These are phyloP conservation scores for Ptychochromis oligacanthus DNA, from an alignment of 2,113 vertebrate species.

Conservation along the genomic window DNA sequence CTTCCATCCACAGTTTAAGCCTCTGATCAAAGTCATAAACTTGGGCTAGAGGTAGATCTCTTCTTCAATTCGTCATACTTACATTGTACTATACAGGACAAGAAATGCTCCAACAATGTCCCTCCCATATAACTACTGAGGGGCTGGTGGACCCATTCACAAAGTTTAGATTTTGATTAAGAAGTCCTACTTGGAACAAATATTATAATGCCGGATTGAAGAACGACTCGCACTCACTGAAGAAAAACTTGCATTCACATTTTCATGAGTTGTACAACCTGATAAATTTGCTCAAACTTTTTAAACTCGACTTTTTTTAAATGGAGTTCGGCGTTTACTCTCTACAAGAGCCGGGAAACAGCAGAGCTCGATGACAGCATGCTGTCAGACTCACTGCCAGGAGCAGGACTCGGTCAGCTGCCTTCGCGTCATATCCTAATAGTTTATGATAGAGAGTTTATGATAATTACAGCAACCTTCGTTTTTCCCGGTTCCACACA, in stretches of 20 bases:
- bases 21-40: neutral
- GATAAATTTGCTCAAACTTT: neutral
- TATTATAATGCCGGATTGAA: neutral
- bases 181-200: neutral
- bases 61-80: neutral
- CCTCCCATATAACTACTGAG: neutral
- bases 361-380: neutral
- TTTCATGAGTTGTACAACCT: fast-evolving
- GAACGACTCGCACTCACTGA: fast-evolving
- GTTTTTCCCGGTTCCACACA: conserved; percentile 15
- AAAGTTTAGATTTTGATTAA: neutral
- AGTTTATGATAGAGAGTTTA: neutral
- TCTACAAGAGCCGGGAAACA: neutral
- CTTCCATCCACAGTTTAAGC: neutral
- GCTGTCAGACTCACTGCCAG: neutral
- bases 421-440: too few species aligned
- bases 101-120: neutral
- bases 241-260: fast-evolving
- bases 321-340: neutral
- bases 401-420: neutral
- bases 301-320: neutral
- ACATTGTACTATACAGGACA: neutral
- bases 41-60: fast-evolving
- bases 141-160: neutral
- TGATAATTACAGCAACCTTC: neutral